phyloP scores from a whole-genome alignment of 2,113 vertebrate genomes.

The Colossoma macropomum region DNA sequence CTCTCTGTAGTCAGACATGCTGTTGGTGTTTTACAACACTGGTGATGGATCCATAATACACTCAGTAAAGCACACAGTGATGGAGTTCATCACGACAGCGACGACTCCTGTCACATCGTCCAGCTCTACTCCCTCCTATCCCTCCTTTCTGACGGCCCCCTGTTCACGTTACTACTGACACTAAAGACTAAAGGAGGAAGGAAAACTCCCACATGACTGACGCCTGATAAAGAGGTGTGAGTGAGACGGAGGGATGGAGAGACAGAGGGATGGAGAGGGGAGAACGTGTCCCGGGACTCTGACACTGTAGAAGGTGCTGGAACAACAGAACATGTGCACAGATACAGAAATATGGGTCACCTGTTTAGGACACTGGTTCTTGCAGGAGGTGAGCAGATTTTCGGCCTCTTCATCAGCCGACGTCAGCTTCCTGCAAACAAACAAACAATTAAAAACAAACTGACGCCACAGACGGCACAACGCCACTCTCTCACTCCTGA shows the following conservation, averaged over 20 bases:
- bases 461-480: no score
- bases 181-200: no score
- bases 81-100: no score
- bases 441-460: conserved; percentile 34
- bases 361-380: conserved; percentile 97
- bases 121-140: no score
- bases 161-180: background rate
- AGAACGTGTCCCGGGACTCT: background rate
- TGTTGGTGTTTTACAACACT: no score
- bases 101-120: no score
- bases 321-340: background rate
- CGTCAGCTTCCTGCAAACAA: conserved; percentile 81
- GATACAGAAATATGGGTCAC: conserved; percentile 65
- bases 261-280: background rate
- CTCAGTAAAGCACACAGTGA: no score
- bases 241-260: background rate
- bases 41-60: no score
- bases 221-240: background rate
- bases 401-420: conserved; percentile 78
- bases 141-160: no score
- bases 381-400: conserved; percentile 84
- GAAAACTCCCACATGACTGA: no score
- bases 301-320: background rate
- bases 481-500: no score
- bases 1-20: no score